Base-by-base conservation (phyloP, 1,140 invertebrate genomes). In the Stenopsyche tienmushanensis region DNA sequence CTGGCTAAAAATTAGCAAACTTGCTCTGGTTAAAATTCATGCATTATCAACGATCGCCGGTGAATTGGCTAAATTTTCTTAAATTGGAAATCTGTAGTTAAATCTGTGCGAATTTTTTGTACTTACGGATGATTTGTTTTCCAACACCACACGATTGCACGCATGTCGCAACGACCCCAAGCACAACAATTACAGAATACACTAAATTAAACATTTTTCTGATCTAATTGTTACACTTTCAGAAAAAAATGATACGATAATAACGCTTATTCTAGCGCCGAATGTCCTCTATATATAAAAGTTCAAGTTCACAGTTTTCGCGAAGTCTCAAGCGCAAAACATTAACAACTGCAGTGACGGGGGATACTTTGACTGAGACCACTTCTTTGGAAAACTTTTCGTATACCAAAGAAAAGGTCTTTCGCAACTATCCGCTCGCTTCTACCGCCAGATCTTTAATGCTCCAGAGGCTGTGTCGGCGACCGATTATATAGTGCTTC, bases 61-160 rank as follows among this genome's bases (percentile, higher is more conserved):
- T n/a, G n/a, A n/a, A n/a, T n/a, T n/a, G n/a, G n/a, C n/a, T n/a
- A n/a, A n/a, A n/a, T n/a, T n/a, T n/a, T n/a, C n/a, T n/a, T n/a
- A n/a, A n/a, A n/a, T n/a, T n/a, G n/a, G n/a, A n/a, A n/a, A n/a
- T n/a, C n/a, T n/a, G n/a, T n/a, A n/a, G 21, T 49, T 47, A 53
- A 18, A 64, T 54, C 44, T 41, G 29, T 54, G 42, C 21, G 29
- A 44, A 25, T 63, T 52, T 10, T 47, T 5, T 57, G 39, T 26
- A 70, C 69, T 70, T 39, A 70, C 69, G 29, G 9, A 70, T 62
- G 29, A 70, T 70, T 34, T 70, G 65, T 45, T 70, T 70, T 45
- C 69, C 69, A 2, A 55, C 69, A 3, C 45, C 45, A 29, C 69
- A 70, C 10, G 49, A 58, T 41, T 9, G 15, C 13, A 62, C 45